Conservation (phyloP, 2,888 invertebrate genomes). For the Hypselothyrea guttata region DNA sequence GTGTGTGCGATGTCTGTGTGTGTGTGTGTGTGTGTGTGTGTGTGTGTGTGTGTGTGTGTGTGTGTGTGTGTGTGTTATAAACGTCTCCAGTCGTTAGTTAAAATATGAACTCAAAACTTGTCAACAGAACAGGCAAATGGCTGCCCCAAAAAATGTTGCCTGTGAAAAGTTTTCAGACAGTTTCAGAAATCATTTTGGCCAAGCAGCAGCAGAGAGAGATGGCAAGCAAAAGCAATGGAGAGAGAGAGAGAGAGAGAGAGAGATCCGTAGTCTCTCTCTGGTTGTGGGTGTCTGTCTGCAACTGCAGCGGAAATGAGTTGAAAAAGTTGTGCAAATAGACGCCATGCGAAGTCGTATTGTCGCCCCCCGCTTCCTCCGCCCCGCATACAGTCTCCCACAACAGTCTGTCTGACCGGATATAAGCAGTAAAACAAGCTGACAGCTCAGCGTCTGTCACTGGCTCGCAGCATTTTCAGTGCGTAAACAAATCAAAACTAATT, state of each 20-base stretch:
- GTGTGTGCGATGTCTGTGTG: slow-evolving; percentile 1
- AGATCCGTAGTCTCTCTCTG: neutral
- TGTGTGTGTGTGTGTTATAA: slow-evolving; percentile 1
- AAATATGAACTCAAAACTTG: slow-evolving; percentile 71
- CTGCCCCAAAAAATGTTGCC: slow-evolving; percentile 44
- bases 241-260: neutral
- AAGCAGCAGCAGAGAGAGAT: neutral
- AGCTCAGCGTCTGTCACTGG: slow-evolving; percentile 38
- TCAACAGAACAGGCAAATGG: slow-evolving; percentile 60
- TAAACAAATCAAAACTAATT: slow-evolving; percentile 70
- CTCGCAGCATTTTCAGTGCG: slow-evolving; percentile 13
- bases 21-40: neutral
- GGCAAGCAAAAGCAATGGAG: neutral
- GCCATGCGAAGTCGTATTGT: slow-evolving; percentile 60
- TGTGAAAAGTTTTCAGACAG: slow-evolving; percentile 77
- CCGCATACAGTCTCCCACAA: too few species aligned
- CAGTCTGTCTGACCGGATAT: slow-evolving; percentile 58
- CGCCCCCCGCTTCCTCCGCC: neutral
- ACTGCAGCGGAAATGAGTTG: slow-evolving; percentile 80
- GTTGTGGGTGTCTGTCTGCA: slow-evolving; percentile 50
- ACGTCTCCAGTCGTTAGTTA: slow-evolving; percentile 69
- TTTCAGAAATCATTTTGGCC: slow-evolving; percentile 71
- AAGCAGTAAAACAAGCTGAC: slow-evolving; percentile 74
- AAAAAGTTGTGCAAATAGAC: slow-evolving; percentile 75
- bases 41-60: slow-evolving; percentile 1